Base-by-base conservation (phyloP, 2,113 vertebrate genomes). In the Macquaria australasica region DNA sequence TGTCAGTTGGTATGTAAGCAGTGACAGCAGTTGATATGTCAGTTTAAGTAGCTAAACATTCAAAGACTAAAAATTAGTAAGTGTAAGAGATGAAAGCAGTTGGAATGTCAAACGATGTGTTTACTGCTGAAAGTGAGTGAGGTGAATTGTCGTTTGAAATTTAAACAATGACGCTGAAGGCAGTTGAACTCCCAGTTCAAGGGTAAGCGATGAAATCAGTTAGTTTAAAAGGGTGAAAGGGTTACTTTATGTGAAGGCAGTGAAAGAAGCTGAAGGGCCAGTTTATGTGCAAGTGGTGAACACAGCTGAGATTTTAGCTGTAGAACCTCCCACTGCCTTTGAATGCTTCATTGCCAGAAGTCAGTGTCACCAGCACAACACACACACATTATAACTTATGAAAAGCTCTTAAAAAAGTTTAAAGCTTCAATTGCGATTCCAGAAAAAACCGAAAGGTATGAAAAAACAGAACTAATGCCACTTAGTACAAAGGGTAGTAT, bases 381-480 rank as follows among this genome's bases (percentile, higher is more conserved):
- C 31, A 48, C 18, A 72, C 53, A 20, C 25, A 8, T 8, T 9
- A 34, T 7, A 14, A 43, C 39, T 64, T 23, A 14, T 63, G 16
- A 66, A 45, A 23, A 72, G 23, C 48, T 75, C 51, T 60, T 8
- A 80, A 62, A 71, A 75, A 31, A 63, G 72, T 28, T 77, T 68
- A 23, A 74, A 76, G 48, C 18, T 8, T 75, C 12, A 60, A 50
- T 31, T 50, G 66, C 15, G 15, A 64, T 50, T 73, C 5, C n/a
- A 73, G 28, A 31, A 62, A 45, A 68, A 73, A 43, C 5, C 0
- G n/a, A 25, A 16, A 66, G 23, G 23, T 81, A 51, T 84, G 21
- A 76, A 58, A 63, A 70, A 59, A 14, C 5, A 12, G 34, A 79
- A 77, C 18, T 10, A n/a, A 55, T n/a, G 56, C n/a, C 6, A 28